Evolutionary conservation across 2,888 invertebrate species (phyloP), one percentile per base, ranked within the genome.

Genomic region (Sycophila texana): DNA sequence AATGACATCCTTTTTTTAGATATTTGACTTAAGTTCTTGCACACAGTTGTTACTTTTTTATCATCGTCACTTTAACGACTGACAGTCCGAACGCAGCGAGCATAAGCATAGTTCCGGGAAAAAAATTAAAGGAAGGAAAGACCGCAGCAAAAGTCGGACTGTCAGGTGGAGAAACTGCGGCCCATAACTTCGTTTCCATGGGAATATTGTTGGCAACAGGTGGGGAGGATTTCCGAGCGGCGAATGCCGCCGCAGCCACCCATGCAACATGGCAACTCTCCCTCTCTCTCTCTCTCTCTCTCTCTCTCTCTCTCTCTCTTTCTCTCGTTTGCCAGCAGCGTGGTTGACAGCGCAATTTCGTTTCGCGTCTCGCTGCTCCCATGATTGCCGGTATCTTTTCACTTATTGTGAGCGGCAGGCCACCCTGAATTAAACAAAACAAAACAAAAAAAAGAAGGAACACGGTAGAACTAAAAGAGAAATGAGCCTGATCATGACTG

Each of bases 171-270:
- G 39, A 84, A 86, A 83, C 55, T 84, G 83, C 83, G 84, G 77
- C 81, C 71, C 86, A 85, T 88, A 89, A 89, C 85, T 89, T 89
- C 83, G 87, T 89, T 77, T 89, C 88, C 88, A 87, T 86, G 87
- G 88, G 86, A 88, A 89, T 81, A 79, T 89, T 86, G 88, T 88
- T 89, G 88, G 89, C 89, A 89, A 89, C 89, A 89, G 89, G 89
- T 89, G 89, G 88, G 86, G 87, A 86, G 88, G 86, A 88, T 88
- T 88, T 85, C 74, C 86, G 84, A 86, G 84, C 83, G 85, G 83
- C 84, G 84, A 82, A 65, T 67, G 77, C 63, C 51, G 55, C 67
- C 74, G 22, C 74, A 65, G 63, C 22, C 39, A 20, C 51, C 61
- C n/a, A 58, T 16, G 39, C 53, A 53, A 66, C 47, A 63, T 39